A percentile compares a stretch with the other conserved stretches of the same genome.
Conservation (phyloP, 1,140 invertebrate species). For the Phymorhynchus buccinoides region DNA sequence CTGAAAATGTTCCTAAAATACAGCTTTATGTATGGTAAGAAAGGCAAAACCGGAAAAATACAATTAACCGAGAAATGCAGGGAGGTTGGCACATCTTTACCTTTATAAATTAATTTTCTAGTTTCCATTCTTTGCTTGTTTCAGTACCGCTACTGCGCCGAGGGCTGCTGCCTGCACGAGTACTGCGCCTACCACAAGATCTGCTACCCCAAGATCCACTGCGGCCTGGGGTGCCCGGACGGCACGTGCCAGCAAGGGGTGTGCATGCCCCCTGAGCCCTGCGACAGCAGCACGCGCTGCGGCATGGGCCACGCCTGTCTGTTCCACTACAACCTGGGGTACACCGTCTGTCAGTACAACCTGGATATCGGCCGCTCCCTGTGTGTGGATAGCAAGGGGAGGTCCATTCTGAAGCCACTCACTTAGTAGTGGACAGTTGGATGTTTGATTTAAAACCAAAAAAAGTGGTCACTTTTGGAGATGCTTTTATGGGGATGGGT, state of each 20-base stretch:
- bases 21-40: too few species aligned
- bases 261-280: constrained; percentile 63
- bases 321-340: constrained; percentile 66
- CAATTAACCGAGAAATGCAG: too few species aligned
- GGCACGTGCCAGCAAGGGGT: constrained; percentile 61
- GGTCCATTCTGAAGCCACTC: constrained; percentile 35
- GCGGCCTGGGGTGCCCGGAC: constrained; percentile 64
- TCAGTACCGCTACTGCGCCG: constrained; percentile 63
- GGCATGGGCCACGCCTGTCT: constrained; percentile 57
- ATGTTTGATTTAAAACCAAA: neutral
- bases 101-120: too few species aligned
- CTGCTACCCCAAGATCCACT: constrained; percentile 68
- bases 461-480: neutral
- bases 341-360: constrained; percentile 66
- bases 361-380: constrained; percentile 74
- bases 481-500: too few species aligned
- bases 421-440: too few species aligned
- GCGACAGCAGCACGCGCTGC: constrained; percentile 53
- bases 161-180: constrained; percentile 67
- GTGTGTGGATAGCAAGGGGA: constrained; percentile 76
- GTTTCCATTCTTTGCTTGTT: constrained; percentile 42
- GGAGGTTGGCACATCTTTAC: too few species aligned
- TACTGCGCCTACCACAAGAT: constrained; percentile 66
- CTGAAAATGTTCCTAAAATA: too few species aligned
- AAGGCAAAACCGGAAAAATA: too few species aligned